Base-by-base conservation (phyloP, 1,140 invertebrate genomes). In the Aphidius gifuensis region DNA sequence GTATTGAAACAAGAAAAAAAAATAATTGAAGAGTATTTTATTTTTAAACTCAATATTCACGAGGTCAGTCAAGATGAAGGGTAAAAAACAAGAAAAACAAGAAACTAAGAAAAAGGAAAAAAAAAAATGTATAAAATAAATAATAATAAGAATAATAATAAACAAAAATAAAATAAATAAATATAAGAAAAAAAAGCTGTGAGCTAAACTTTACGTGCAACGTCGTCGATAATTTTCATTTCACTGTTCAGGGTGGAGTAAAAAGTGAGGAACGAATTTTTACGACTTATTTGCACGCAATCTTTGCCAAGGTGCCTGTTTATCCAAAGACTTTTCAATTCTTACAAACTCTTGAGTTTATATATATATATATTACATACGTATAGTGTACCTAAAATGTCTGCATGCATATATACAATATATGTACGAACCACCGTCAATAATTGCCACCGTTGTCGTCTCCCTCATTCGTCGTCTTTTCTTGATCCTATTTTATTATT, bases 261-360 rank as follows among this genome's bases (percentile, higher is more conserved):
- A 46, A 53, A 51, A 21, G 23, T 38, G 32, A 38, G 16, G 39
- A 46, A 56, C 58, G 62, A 60, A 65, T 70, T 74, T 74, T 75
- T 71, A 72, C 66, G 65, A 66, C 63, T 71, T 71, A 73, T 74
- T 73, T 70, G 68, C 72, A 76, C 73, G 74, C 74, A 66, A 74
- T 69, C 61, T 63, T 51, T 40, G 38, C 58, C 65, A 32, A 32
- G 59, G 58, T 60, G 55, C 58, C 58, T 50, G 61, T 60, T 66
- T 72, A 70, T 51, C 49, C 60, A 49, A 50, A 45, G 40, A 32
- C n/a, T 54, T 53, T 32, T 32, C 23, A 32, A 32, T 32, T 32
- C 4, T 32, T 32, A 32, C 23, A 32, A 32, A 32, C 23, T 32
- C 23, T 32, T 4, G 23, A 32, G 23, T 32, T 32, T 32, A 32